A percentile compares a stretch with the other conserved stretches of the same genome.
phyloP scores from a whole-genome alignment of 2,797 vertebrate genomes.

The Triplophysa bombifrons region DNA sequence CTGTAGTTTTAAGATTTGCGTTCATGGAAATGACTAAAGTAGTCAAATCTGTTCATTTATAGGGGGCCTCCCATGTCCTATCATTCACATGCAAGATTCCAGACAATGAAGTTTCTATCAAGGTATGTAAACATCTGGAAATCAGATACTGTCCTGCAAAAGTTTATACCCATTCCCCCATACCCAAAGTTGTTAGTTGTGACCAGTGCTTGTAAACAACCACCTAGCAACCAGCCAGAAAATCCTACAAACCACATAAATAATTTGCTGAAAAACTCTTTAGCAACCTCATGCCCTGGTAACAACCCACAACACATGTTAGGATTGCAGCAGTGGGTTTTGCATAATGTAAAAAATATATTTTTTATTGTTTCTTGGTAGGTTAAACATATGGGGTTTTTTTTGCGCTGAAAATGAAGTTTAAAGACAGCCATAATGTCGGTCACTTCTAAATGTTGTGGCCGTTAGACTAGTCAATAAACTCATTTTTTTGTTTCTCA shows the following conservation, averaged over 20 bases:
- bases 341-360: neutral
- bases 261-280: neutral
- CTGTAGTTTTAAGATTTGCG: too few species aligned
- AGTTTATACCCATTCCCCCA: too few species aligned
- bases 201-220: neutral
- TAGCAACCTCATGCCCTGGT: neutral
- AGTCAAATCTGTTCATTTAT: too few species aligned
- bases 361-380: neutral
- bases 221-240: neutral
- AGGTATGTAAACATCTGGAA: too few species aligned
- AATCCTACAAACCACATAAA: neutral
- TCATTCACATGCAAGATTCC: too few species aligned
- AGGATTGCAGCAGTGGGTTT: neutral
- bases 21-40: too few species aligned
- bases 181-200: neutral
- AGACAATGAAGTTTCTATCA: too few species aligned
- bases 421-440: neutral
- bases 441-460: neutral
- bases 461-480: neutral
- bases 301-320: neutral
- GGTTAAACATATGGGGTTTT: neutral
- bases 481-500: slow-evolving; percentile 48
- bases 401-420: neutral
- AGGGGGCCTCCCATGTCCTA: too few species aligned
- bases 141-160: too few species aligned